Evolutionary conservation across 2,888 invertebrate species (phyloP), one percentile per base, ranked within the genome.

Genomic region (Saturnia japonica): DNA sequence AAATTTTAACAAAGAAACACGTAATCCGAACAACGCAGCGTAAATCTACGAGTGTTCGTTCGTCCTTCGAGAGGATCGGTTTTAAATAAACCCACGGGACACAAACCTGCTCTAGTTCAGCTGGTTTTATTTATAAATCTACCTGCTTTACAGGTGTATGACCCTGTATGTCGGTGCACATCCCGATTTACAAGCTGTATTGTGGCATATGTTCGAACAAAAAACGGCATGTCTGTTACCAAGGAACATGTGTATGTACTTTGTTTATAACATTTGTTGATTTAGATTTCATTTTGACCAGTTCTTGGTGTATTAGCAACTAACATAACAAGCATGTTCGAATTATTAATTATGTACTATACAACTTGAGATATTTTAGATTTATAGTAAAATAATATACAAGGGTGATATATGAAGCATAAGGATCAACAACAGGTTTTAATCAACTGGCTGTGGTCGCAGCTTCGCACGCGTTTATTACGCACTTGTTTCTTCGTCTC

Each of bases 101-200:
- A 75, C 72, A 78, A 82, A 81, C 79, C 77, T 74, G 78, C 78
- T 80, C 78, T 76, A 78, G 80, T 81, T 78, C 70, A 68, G 76
- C 72, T 75, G 77, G 76, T 76, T 83, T 80, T 84, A 83, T 85
- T 83, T 82, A 80, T 83, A 80, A 79, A 77, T 72, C 74, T 85
- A 85, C 83, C 84, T 84, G 86, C 76, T 76, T 75, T 74, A 81
- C 86, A 86, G 86, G 86, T 87, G 86, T 80, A 78, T 75, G 73
- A 75, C 69, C 76, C 75, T 77, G 76, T 75, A 80, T 82, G 82
- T 80, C 79, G 79, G 70, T 78, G 74, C 76, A 79, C 79, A 80
- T 81, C 81, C 81, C 79, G 76, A 64, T 60, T 67, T 62, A 68
- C 72, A 57, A 71, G 69, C 72, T 71, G 70, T 73, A 67, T 68